Percentiles rank a stretch among this genome's conserved stretches.
Evolutionary conservation across 2,113 vertebrate genomes (phyloP).

Genomic region (Tylochromis polylepis): DNA sequence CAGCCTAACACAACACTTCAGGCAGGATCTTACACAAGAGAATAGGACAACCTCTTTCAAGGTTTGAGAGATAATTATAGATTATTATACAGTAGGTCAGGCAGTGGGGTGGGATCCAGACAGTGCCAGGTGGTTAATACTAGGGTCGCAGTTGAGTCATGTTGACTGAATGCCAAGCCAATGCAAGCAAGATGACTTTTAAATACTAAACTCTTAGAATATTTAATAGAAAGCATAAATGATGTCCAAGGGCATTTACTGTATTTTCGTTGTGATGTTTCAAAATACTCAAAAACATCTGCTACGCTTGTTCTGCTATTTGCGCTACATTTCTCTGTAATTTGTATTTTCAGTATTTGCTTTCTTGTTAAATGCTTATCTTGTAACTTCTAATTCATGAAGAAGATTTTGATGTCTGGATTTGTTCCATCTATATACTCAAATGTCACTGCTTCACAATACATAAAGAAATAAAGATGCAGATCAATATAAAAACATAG

Average conservation of each 20-base stretch:
- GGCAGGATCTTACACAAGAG: constrained; percentile 22
- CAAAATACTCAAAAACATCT: not conserved
- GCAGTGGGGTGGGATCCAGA: constrained; percentile 13
- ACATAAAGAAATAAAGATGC: not conserved
- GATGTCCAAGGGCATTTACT: not conserved
- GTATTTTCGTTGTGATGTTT: not conserved
- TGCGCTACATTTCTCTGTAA: not conserved
- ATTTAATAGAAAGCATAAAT: not conserved
- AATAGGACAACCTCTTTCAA: constrained; percentile 24
- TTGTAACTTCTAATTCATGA: not conserved
- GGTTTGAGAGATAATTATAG: constrained; percentile 56
- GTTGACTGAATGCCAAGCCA: constrained; percentile 29
- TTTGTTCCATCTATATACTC: not conserved
- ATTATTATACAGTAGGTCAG: constrained; percentile 39
- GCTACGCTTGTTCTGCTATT: not conserved
- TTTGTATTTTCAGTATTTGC: not conserved
- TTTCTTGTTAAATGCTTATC: not conserved
- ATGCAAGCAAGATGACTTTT: constrained; percentile 20
- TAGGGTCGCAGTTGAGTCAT: constrained; percentile 17
- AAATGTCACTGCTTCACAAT: not conserved
- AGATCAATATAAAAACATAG: not conserved
- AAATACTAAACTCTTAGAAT: constrained; percentile 32
- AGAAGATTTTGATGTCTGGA: not conserved
- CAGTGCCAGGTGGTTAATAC: constrained; percentile 25
- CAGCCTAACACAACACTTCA: constrained; percentile 16